Evolutionary conservation across 2,113 vertebrate genomes (phyloP).

Genomic region (Empidonax alnorum): DNA sequence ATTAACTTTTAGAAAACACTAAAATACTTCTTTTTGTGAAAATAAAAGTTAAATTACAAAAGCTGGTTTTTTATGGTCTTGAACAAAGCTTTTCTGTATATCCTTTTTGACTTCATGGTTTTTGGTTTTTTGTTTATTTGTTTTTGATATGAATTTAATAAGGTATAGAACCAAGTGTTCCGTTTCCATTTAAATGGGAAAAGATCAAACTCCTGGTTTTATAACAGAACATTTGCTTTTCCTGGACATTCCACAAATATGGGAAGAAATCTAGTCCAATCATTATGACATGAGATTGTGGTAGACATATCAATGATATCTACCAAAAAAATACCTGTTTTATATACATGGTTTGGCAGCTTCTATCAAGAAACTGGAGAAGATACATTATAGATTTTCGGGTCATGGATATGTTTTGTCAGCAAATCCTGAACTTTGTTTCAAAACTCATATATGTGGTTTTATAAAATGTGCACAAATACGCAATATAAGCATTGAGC

Average conservation of each 20-base stretch:
- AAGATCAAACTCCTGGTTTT: background rate
- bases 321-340: background rate
- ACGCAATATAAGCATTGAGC: background rate
- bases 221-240: background rate
- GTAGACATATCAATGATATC: background rate
- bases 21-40: background rate
- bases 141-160: background rate
- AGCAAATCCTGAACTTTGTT: background rate
- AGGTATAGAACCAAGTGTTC: background rate
- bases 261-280: background rate
- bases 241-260: background rate
- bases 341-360: background rate
- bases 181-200: background rate
- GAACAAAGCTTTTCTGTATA: background rate
- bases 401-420: background rate
- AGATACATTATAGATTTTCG: background rate
- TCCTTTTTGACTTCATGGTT: rapidly evolving
- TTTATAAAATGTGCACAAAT: background rate
- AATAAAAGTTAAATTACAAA: background rate
- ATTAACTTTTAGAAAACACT: background rate
- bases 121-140: background rate
- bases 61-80: background rate
- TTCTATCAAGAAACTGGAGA: background rate
- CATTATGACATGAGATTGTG: background rate
- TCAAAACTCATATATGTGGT: background rate